A percentile compares a stretch with the other conserved stretches of the same genome.
phyloP scores from a whole-genome alignment of 2,888 invertebrate genomes.

The Dicyrtomina minuta region DNA sequence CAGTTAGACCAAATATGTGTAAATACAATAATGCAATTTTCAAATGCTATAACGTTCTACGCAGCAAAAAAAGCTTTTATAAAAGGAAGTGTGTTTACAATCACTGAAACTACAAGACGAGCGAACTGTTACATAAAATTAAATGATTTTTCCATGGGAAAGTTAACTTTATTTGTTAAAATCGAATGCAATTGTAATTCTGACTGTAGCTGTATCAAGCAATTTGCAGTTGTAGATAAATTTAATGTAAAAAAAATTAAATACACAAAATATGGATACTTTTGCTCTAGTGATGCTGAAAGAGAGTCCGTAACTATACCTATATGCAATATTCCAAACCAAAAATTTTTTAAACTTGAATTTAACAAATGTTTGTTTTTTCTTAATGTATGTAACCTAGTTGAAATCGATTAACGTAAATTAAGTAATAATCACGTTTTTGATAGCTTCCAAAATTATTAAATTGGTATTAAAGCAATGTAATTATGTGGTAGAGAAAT shows the following conservation, averaged over 20 bases:
- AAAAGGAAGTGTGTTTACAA: neutral
- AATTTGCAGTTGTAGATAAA: neutral
- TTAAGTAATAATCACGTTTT: too few relatives aligned
- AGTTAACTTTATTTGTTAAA: neutral
- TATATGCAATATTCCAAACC: neutral
- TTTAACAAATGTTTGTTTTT: neutral
- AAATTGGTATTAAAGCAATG: too few relatives aligned
- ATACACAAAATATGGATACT: neutral
- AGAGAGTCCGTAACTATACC: neutral
- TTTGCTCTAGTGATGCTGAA: neutral
- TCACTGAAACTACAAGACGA: neutral
- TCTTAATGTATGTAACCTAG: neutral
- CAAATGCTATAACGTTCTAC: neutral
- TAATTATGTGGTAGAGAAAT: too few relatives aligned
- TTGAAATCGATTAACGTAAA: slow-evolving; percentile 1
- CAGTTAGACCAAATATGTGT: neutral
- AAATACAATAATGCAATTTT: too few relatives aligned
- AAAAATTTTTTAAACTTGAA: neutral
- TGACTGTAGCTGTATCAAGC: neutral
- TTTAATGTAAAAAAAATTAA: neutral
- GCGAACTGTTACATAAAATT: neutral
- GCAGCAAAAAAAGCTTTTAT: neutral
- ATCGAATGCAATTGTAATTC: neutral
- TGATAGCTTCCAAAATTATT: too few relatives aligned
- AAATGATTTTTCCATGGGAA: neutral